These are phyloP conservation scores for Schizopygopsis malacanthus DNA, from an alignment of 2,797 vertebrate genomes.

Conservation along the genomic window DNA sequence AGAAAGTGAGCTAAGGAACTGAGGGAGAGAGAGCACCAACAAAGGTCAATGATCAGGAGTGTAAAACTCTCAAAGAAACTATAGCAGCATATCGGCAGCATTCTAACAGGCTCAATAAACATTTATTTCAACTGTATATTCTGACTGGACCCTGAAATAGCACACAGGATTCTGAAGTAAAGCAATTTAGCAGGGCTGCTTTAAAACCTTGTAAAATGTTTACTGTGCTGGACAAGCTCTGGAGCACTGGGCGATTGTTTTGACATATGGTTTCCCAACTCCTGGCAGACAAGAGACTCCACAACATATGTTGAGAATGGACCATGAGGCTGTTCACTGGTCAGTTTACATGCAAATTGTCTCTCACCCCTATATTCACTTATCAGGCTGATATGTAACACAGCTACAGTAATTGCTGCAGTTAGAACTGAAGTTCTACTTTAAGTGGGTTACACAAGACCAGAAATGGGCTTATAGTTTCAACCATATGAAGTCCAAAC, in stretches of 20 bases:
- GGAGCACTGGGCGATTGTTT: constrained; percentile 55
- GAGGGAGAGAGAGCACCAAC: background rate
- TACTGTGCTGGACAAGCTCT: constrained; percentile 55
- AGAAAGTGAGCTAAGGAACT: constrained; percentile 11
- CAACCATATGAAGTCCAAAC: background rate
- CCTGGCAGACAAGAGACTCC: constrained; percentile 3
- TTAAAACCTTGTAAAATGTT: constrained; percentile 54
- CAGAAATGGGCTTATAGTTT: background rate
- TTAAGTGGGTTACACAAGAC: background rate
- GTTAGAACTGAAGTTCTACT: background rate
- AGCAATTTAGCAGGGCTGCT: background rate
- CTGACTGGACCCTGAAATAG: constrained; percentile 7
- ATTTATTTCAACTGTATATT: constrained; percentile 41
- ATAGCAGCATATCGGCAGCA: constrained; percentile 18
- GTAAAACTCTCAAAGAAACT: constrained; percentile 22
- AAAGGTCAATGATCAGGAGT: constrained; percentile 18
- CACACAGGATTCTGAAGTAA: constrained; percentile 7
- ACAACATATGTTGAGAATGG: constrained; percentile 59
- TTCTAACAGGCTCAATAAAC: constrained; percentile 46
- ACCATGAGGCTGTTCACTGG: constrained; percentile 2
- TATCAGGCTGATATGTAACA: background rate
- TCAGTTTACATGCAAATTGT: background rate
- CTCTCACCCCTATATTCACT: background rate
- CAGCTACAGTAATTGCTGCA: background rate
- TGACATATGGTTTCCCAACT: constrained; percentile 59